Conservation (phyloP, 2,113 vertebrate species). For the Tychaedon coryphoeus region DNA sequence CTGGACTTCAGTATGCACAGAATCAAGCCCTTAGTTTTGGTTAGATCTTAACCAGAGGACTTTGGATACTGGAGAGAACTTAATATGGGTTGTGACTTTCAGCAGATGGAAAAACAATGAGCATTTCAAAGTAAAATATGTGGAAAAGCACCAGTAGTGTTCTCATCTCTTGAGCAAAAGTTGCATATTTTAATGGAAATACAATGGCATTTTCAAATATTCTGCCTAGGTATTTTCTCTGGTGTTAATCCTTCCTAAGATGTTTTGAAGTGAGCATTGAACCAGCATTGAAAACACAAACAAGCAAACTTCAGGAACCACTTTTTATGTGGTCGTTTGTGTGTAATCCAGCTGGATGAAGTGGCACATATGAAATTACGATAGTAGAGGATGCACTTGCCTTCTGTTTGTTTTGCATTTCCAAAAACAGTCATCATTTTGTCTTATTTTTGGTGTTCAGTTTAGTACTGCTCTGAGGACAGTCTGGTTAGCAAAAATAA, state of each 20-base stretch:
- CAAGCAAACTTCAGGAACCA: not conserved
- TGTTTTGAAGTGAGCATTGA: not conserved
- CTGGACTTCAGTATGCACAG: not conserved
- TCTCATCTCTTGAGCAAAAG: not conserved
- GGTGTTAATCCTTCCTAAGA: not conserved
- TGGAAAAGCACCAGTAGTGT: not conserved
- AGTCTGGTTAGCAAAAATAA: slow-evolving; percentile 7
- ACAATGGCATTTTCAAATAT: not conserved
- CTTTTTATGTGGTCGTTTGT: not conserved
- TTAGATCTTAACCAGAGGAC: not conserved
- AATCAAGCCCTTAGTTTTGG: not conserved
- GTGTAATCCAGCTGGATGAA: not conserved
- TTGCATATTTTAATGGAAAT: not conserved
- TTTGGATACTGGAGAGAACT: not conserved
- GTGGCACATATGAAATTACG: not conserved
- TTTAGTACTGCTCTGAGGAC: not conserved
- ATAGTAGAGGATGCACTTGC: not conserved
- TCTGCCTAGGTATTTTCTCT: not conserved
- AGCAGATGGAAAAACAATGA: not conserved
- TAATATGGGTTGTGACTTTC: not conserved
- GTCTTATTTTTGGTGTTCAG: not conserved
- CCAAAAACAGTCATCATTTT: not conserved
- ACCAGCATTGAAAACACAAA: not conserved
- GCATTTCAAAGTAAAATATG: not conserved
- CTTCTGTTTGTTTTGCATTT: not conserved